Evolutionary conservation across 2,113 vertebrate species (phyloP).

Genomic region (Dolichallabes microphthalmus): DNA sequence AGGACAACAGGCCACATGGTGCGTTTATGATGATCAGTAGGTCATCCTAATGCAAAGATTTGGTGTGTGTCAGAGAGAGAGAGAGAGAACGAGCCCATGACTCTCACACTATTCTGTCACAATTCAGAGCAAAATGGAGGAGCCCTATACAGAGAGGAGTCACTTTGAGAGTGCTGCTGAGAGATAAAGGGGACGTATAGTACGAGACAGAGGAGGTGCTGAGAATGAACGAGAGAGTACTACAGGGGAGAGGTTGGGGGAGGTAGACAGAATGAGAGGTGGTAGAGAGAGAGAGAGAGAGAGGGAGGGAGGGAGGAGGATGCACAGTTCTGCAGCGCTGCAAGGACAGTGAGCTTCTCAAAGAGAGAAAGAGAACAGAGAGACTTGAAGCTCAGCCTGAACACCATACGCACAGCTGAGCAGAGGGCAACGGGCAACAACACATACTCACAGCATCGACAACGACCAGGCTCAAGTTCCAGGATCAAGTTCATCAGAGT

Average conservation of each 20-base stretch:
- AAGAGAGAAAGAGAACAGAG: constrained; percentile 47
- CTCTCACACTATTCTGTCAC: background rate
- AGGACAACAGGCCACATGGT: background rate
- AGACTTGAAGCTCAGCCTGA: constrained; percentile 50
- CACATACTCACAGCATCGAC: constrained; percentile 2
- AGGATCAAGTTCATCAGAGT: constrained; percentile 16
- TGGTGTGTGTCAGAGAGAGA: constrained; percentile 10
- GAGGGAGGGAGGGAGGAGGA: constrained; percentile 40
- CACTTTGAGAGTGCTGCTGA: constrained; percentile 31
- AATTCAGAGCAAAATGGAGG: constrained; percentile 1
- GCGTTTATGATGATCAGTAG: background rate
- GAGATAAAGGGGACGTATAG: constrained; percentile 50
- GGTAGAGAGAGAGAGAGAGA: constrained; percentile 44
- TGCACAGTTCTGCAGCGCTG: constrained; percentile 50
- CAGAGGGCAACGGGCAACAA: background rate
- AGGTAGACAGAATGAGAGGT: constrained; percentile 38
- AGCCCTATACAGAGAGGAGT: background rate
- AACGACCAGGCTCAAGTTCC: background rate
- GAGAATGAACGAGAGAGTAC: constrained; percentile 6
- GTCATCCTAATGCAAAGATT: background rate
- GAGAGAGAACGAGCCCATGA: background rate
- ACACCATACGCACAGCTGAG: constrained; percentile 33
- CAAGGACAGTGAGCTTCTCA: constrained; percentile 59
- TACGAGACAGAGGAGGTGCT: background rate
- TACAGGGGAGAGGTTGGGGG: constrained; percentile 36